phyloP scores from a whole-genome alignment of 1,140 invertebrate genomes.

The Drosophila carrolli region DNA sequence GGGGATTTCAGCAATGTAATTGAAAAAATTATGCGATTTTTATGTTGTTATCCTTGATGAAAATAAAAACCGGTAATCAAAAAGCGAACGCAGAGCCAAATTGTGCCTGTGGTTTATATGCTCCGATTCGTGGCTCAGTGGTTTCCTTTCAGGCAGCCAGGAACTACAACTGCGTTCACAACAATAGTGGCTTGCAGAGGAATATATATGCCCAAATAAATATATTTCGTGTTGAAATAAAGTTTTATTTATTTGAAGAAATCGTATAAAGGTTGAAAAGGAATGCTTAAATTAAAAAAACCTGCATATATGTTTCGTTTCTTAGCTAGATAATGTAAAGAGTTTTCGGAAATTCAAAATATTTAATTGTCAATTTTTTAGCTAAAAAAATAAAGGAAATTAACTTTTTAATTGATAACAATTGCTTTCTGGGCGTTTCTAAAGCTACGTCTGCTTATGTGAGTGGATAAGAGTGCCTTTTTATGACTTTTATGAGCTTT shows the following conservation, averaged over 20 bases:
- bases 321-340: too few species aligned
- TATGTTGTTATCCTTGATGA: conserved; percentile 72
- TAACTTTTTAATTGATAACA: background rate
- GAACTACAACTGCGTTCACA: conserved; percentile 17
- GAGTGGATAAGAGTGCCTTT: conserved; percentile 38
- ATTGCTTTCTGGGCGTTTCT: background rate
- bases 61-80: conserved; percentile 78
- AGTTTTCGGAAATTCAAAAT: too few species aligned
- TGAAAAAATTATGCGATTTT: conserved; percentile 79
- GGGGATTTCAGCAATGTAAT: conserved; percentile 51
- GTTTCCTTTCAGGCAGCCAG: conserved; percentile 36
- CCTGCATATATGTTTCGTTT: too few species aligned
- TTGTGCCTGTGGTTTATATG: conserved; percentile 70
- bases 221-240: background rate
- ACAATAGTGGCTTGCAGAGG: background rate
- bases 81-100: conserved; percentile 51
- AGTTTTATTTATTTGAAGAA: background rate
- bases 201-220: background rate
- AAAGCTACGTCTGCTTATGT: conserved; percentile 1
- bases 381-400: too few species aligned
- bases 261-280: too few species aligned
- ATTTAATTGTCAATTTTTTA: too few species aligned
- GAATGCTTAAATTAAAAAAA: too few species aligned
- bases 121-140: conserved; percentile 32
- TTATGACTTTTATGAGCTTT: conserved; percentile 67